These are phyloP conservation scores for Coilia nasus DNA, from an alignment of 2,797 vertebrate genomes.

Conservation along the genomic window DNA sequence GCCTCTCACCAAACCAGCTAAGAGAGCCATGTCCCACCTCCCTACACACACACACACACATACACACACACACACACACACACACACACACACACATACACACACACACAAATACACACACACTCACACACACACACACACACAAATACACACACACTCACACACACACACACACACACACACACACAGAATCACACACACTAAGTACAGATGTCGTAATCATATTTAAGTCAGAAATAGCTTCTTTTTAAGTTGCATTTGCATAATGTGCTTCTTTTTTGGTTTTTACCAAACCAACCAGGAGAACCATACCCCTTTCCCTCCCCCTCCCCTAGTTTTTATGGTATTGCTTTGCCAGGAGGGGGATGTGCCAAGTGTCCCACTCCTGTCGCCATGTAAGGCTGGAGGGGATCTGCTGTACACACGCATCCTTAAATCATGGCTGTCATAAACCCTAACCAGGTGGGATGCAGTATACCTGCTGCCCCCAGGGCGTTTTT, in stretches of 20 bases:
- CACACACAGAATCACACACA: slow-evolving; percentile 24
- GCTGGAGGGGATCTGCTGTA: slow-evolving; percentile 12
- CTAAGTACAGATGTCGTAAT: background rate
- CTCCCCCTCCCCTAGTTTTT: background rate
- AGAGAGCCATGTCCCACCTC: background rate
- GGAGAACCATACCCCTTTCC: too few relatives aligned
- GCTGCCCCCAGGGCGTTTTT: slow-evolving; percentile 48
- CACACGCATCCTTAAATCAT: slow-evolving; percentile 42
- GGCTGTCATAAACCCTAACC: slow-evolving; percentile 37
- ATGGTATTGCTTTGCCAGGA: slow-evolving; percentile 7
- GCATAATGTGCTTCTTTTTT: background rate
- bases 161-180: slow-evolving; percentile 1
- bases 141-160: slow-evolving; percentile 16
- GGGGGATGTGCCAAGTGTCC: slow-evolving; percentile 27
- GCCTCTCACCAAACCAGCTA: background rate
- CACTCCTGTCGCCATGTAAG: background rate
- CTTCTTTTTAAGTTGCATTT: background rate
- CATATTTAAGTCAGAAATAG: too few relatives aligned
- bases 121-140: slow-evolving; percentile 16
- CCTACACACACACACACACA: slow-evolving; percentile 34
- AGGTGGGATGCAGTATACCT: slow-evolving; percentile 41
- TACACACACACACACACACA: background rate
- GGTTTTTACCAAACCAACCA: background rate
- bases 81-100: slow-evolving; percentile 22
- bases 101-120: background rate